These are phyloP conservation scores for Eublepharis macularius DNA, from an alignment of 2,113 vertebrate species.

Conservation along the genomic window DNA sequence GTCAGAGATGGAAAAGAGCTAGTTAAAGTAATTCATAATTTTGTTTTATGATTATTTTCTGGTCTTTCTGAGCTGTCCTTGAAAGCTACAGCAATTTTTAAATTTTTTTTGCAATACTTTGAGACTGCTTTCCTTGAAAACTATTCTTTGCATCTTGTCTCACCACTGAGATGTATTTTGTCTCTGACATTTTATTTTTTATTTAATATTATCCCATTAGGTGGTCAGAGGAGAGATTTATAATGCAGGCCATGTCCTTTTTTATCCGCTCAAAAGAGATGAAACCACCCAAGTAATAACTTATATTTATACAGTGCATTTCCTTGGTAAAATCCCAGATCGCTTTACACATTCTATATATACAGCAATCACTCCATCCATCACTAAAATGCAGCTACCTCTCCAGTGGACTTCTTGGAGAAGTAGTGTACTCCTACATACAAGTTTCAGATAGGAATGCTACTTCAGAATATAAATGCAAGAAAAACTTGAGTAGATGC, in stretches of 20 bases:
- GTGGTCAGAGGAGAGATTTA: conserved; percentile 13
- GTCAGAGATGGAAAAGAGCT: conserved; percentile 14
- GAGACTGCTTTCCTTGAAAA: neutral
- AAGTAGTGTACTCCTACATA: neutral
- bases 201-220: conserved; percentile 33
- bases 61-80: conserved; percentile 29
- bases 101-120: conserved; percentile 4
- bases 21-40: neutral
- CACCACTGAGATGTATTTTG: conserved; percentile 28
- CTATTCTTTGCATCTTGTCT: conserved; percentile 11
- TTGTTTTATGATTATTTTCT: conserved; percentile 20
- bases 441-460: neutral
- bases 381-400: accelerated
- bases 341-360: conserved; percentile 11
- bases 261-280: neutral
- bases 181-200: conserved; percentile 30
- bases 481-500: neutral
- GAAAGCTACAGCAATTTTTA: conserved; percentile 9
- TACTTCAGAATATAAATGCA: conserved; percentile 9
- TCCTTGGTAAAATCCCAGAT: neutral
- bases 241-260: conserved; percentile 18
- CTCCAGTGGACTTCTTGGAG: neutral
- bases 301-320: neutral
- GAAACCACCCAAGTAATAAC: conserved; percentile 18
- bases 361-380: neutral